phyloP scores from a whole-genome alignment of 2,888 invertebrate genomes.

The Platycheirus rosarum region DNA sequence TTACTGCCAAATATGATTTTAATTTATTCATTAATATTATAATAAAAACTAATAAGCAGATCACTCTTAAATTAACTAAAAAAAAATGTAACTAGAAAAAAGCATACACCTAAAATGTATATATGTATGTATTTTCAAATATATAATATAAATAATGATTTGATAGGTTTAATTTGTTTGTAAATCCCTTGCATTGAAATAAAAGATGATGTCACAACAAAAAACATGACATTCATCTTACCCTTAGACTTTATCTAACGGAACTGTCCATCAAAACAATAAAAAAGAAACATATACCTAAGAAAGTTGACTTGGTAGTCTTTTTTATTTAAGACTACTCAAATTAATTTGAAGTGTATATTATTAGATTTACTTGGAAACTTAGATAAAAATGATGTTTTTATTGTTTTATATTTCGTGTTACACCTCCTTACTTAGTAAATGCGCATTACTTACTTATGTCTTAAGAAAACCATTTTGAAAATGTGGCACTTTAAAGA shows the following conservation, averaged over 20 bases:
- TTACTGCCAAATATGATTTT: conserved; percentile 34
- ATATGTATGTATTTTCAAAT: conserved; percentile 39
- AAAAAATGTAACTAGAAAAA: conserved; percentile 55
- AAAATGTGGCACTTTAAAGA: conserved; percentile 62
- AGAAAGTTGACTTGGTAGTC: background rate
- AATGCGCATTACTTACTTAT: conserved; percentile 67
- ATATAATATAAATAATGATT: conserved; percentile 66
- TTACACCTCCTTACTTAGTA: conserved; percentile 46
- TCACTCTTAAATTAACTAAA: conserved; percentile 52
- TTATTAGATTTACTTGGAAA: too few relatives aligned
- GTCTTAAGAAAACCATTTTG: conserved; percentile 46
- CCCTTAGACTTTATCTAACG: conserved; percentile 6
- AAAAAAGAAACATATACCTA: background rate
- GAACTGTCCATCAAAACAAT: conserved; percentile 3
- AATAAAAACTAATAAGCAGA: conserved; percentile 41
- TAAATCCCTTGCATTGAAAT: conserved; percentile 74
- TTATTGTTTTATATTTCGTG: background rate
- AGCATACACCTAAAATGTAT: conserved; percentile 57
- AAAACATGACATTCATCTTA: conserved; percentile 26
- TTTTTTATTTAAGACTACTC: conserved; percentile 14
- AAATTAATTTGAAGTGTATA: conserved; percentile 35
- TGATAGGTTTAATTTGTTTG: conserved; percentile 62
- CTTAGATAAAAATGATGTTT: conserved; percentile 1
- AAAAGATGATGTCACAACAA: conserved; percentile 53
- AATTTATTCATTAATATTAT: conserved; percentile 33